These are phyloP conservation scores for Ypsolopha sequella DNA, from an alignment of 2,888 invertebrate genomes.

Conservation along the genomic window DNA sequence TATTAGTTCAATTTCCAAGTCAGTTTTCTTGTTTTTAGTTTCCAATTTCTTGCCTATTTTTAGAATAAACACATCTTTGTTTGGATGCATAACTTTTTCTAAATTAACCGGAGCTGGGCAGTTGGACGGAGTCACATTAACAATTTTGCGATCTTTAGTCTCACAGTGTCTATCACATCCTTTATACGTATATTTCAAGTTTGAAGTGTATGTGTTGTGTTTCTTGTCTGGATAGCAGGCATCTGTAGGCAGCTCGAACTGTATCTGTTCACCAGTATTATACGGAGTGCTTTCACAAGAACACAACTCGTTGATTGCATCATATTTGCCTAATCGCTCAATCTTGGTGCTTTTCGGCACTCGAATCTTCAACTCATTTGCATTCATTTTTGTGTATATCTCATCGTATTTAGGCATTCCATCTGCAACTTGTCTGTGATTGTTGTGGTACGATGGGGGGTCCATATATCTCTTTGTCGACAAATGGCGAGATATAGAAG, in stretches of 20 bases:
- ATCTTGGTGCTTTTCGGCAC: conserved; percentile 51
- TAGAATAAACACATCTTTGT: conserved; percentile 57
- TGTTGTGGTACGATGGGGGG: conserved; percentile 4
- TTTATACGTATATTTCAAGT: conserved; percentile 46
- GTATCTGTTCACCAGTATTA: conserved; percentile 55
- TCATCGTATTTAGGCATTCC: conserved; percentile 42
- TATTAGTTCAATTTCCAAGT: conserved; percentile 56
- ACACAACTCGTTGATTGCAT: conserved; percentile 52
- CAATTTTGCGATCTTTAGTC: conserved; percentile 28
- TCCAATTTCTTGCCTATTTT: conserved; percentile 62
- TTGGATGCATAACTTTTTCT: conserved; percentile 41
- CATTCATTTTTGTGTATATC: conserved; percentile 58
- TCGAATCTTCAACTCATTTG: conserved; percentile 54
- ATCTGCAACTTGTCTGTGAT: conserved; percentile 26
- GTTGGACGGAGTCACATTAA: conserved; percentile 53
- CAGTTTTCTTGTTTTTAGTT: conserved; percentile 56
- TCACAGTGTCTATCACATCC: conserved; percentile 30
- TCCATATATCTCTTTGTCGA: background rate
- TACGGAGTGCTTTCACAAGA: conserved; percentile 44
- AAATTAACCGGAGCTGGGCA: conserved; percentile 51
- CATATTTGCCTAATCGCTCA: conserved; percentile 46
- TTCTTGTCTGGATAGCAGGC: conserved; percentile 25
- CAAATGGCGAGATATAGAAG: background rate
- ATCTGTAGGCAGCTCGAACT: conserved; percentile 49
- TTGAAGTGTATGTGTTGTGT: conserved; percentile 36